Evolutionary conservation across 2,888 invertebrate genomes (phyloP).

Genomic region (Protodeltote pygarga): DNA sequence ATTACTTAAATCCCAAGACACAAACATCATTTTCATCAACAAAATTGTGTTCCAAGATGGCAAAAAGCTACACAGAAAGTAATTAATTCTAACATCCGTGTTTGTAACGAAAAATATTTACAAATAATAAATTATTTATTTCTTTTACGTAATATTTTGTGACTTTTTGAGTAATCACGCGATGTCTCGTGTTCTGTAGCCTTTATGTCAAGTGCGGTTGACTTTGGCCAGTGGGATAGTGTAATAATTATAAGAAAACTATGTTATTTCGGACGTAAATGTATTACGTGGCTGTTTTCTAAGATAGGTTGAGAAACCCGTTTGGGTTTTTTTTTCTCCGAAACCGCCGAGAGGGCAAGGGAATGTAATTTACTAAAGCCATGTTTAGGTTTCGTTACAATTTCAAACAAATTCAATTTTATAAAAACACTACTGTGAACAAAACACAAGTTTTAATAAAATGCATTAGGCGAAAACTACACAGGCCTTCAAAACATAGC

Average conservation of each 20-base stretch:
- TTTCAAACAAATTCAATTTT: too few relatives aligned
- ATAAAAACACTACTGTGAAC: too few relatives aligned
- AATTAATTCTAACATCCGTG: slow-evolving; percentile 1
- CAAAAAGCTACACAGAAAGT: not conserved
- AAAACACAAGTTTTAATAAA: too few relatives aligned
- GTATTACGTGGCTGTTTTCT: not conserved
- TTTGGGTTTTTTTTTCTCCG: too few relatives aligned
- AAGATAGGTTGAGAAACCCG: slow-evolving; percentile 12
- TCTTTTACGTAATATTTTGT: slow-evolving; percentile 2
- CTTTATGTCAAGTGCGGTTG: slow-evolving; percentile 25
- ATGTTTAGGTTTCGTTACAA: too few relatives aligned
- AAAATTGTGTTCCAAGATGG: slow-evolving; percentile 7
- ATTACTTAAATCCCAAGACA: slow-evolving; percentile 6
- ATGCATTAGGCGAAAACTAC: too few relatives aligned
- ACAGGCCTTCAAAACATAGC: too few relatives aligned
- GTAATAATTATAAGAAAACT: slow-evolving; percentile 5
- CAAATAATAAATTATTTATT: slow-evolving; percentile 5
- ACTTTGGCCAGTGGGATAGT: slow-evolving; percentile 7
- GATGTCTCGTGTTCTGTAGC: slow-evolving; percentile 37
- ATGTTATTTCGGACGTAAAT: slow-evolving; percentile 3
- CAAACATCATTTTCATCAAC: not conserved
- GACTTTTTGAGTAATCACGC: slow-evolving; percentile 38
- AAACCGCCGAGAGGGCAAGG: too few relatives aligned
- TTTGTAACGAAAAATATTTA: not conserved
- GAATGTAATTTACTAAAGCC: too few relatives aligned